Percentiles rank a stretch among this genome's conserved stretches.
Conservation (phyloP, 2,888 invertebrate genomes). For the Nemotelus nigrinus region DNA sequence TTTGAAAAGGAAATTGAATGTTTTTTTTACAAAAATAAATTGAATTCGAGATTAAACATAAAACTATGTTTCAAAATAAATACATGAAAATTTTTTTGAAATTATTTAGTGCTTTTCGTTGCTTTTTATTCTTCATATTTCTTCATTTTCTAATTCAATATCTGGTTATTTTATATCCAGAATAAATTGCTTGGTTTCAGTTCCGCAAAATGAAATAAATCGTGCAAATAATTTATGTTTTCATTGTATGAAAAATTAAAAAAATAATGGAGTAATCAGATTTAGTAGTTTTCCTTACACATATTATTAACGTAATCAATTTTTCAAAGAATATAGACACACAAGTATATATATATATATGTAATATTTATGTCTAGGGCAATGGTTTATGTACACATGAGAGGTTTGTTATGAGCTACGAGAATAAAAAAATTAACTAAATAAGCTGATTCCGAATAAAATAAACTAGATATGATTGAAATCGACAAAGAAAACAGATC, state of each 20-base stretch:
- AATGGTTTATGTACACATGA: slow-evolving; percentile 50
- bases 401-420: slow-evolving; percentile 45
- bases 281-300: slow-evolving; percentile 2
- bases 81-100: too few species aligned
- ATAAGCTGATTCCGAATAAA: not conserved
- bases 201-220: slow-evolving; percentile 15
- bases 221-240: slow-evolving; percentile 26
- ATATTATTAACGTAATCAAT: slow-evolving; percentile 25
- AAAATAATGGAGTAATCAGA: slow-evolving; percentile 7
- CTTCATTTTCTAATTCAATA: too few species aligned
- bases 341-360: slow-evolving; percentile 47
- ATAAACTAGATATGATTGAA: slow-evolving; percentile 14
- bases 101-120: too few species aligned
- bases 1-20: not conserved
- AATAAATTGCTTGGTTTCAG: too few species aligned
- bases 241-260: slow-evolving; percentile 6
- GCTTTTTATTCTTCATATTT: too few species aligned
- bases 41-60: slow-evolving; percentile 9
- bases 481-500: not conserved
- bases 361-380: slow-evolving; percentile 49
- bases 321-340: slow-evolving; percentile 48
- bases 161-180: too few species aligned
- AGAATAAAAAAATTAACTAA: slow-evolving; percentile 12
- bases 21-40: slow-evolving; percentile 14
- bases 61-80: too few species aligned